A percentile compares a stretch with the other conserved stretches of the same genome.
phyloP scores from a whole-genome alignment of 1,140 invertebrate species.

The Eufriesea mexicana region DNA sequence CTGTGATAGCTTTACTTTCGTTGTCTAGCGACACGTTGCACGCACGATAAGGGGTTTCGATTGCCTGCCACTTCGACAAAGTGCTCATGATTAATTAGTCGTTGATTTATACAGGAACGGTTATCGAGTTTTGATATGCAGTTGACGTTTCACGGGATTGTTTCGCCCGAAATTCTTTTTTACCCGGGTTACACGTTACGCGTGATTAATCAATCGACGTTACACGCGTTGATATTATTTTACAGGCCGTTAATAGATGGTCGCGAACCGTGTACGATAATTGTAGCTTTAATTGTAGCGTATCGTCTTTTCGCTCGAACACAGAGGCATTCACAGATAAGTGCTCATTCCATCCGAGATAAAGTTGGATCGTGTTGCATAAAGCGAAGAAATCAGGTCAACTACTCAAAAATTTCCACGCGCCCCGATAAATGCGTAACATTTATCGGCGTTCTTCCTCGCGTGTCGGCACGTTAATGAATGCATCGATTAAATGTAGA shows the following conservation, averaged over 20 bases:
- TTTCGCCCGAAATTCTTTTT: background rate
- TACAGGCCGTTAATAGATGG: background rate
- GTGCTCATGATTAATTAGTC: background rate
- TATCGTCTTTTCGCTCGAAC: background rate
- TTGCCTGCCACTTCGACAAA: background rate
- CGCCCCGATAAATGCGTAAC: background rate
- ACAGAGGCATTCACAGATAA: conserved; percentile 2
- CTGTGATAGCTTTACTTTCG: conserved; percentile 53
- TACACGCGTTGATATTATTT: background rate
- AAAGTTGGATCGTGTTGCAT: conserved; percentile 10
- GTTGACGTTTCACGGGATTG: background rate
- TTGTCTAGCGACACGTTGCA: conserved; percentile 6
- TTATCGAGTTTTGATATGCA: background rate
- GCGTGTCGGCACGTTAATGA: too few species aligned
- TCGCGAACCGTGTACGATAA: background rate
- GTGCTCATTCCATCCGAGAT: background rate
- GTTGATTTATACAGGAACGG: background rate
- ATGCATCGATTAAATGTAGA: conserved; percentile 6
- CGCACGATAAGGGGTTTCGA: background rate
- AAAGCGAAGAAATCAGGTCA: conserved; percentile 13
- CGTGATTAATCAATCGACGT: conserved; percentile 7
- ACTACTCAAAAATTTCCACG: conserved; percentile 28
- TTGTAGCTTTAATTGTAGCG: conserved; percentile 14
- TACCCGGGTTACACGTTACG: background rate
- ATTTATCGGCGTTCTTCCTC: background rate